These are phyloP conservation scores for Thalassophryne amazonica DNA, from an alignment of 2,797 vertebrate species.

Conservation along the genomic window DNA sequence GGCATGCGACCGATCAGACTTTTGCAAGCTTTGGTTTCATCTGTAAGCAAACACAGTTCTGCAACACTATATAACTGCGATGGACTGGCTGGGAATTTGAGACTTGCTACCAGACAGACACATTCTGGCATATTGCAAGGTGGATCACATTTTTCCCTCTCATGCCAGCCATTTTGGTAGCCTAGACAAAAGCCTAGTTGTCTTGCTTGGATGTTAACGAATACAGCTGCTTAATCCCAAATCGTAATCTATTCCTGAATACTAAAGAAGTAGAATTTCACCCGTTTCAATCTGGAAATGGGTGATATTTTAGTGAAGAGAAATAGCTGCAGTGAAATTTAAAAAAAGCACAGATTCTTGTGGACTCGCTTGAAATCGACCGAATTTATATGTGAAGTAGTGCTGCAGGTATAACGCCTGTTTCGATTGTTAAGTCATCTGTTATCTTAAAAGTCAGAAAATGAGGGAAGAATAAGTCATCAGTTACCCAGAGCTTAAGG, in stretches of 20 bases:
- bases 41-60: neutral
- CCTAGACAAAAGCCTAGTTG: conserved; percentile 17
- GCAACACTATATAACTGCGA: conserved; percentile 30
- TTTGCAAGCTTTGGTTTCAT: conserved; percentile 8
- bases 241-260: conserved; percentile 19
- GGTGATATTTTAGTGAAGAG: conserved; percentile 2
- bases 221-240: conserved; percentile 21
- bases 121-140: conserved; percentile 17
- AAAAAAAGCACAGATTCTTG: too few species aligned
- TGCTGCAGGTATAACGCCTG: too few species aligned
- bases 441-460: conserved; percentile 3
- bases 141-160: conserved; percentile 16
- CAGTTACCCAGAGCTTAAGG: too few species aligned
- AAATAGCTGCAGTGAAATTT: neutral
- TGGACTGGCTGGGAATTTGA: conserved; percentile 9
- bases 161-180: conserved; percentile 29
- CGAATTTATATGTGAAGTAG: too few species aligned
- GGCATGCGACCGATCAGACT: conserved; percentile 25
- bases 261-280: conserved; percentile 31
- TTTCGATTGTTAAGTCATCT: too few species aligned
- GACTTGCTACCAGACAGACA: neutral
- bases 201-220: conserved; percentile 10
- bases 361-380: too few species aligned
- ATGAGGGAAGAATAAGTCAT: too few species aligned
- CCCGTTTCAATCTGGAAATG: neutral